Evolutionary conservation across 2,888 invertebrate species (phyloP), one percentile per base, ranked within the genome.

Genomic region (Ischnus inquisitorius): DNA sequence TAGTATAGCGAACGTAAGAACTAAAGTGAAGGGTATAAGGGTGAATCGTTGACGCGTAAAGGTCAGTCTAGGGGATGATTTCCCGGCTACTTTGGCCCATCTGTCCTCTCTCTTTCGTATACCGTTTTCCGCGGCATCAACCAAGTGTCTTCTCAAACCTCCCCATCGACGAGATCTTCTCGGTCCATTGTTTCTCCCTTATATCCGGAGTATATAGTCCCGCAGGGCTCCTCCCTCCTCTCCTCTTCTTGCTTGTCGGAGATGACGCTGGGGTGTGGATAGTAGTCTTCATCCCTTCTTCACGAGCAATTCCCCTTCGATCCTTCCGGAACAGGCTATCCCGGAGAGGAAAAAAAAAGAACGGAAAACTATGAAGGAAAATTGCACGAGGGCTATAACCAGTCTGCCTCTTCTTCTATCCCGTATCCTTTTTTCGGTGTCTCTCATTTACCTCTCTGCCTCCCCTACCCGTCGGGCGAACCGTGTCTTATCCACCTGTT

Each of bases 261-360:
- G 25, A 69, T 22, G 46, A 22, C 12, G 51, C 19, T 64, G 51
- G 75, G 69, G 64, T 64, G 71, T 43, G 54, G 69, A 76, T 80
- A 39, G 43, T 60, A 54, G 71, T 65, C 71, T 77, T 77, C 39
- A 46, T 82, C 48, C 69, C 39, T 77, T 60, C 71, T 77, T 71
- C 76, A 82, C 76, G 71, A 82, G 43, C 76, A 69, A 82, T 82
- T 82, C 81, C 65, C 67, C 28, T 64, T 62, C 76, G 46, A 82
- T 82, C 46, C 65, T 82, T 39, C 62, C 62, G 68, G 60, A 81
- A 57, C 39, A 64, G 41, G 1, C 43, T 54, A 8, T 12, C 28
- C 12, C 34, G 48, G 48, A 16, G 65, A 43, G 65, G 8, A 22
- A 46, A 67, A 43, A 76, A 67, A 67, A 72, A 77, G 60, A 67